phyloP scores from a whole-genome alignment of 2,797 vertebrate species.

The Anabas testudineus region DNA sequence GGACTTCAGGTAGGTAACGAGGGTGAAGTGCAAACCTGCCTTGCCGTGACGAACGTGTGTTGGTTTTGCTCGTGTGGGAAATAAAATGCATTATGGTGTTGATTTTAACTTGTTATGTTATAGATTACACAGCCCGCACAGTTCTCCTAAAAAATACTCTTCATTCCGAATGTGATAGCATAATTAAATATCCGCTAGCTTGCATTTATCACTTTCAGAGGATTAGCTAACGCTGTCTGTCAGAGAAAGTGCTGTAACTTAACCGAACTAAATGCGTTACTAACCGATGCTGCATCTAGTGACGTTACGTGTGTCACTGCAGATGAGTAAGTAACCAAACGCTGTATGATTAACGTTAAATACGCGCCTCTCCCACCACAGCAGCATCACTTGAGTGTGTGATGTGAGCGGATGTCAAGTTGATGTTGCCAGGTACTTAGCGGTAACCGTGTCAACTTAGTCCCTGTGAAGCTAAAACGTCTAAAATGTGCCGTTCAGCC shows the following conservation, averaged over 20 bases:
- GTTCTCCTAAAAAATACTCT: conserved; percentile 17
- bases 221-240: conserved; percentile 62
- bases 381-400: conserved; percentile 61
- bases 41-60: conserved; percentile 58
- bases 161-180: conserved; percentile 57
- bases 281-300: not conserved
- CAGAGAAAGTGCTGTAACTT: conserved; percentile 52
- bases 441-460: conserved; percentile 38
- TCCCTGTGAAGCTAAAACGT: not conserved
- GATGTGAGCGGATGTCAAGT: conserved; percentile 69
- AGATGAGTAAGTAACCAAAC: conserved; percentile 42
- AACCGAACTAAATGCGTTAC: conserved; percentile 23
- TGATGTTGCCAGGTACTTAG: conserved; percentile 58
- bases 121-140: conserved; percentile 8
- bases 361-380: conserved; percentile 58
- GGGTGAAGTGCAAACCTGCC: conserved; percentile 65
- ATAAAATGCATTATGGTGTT: conserved; percentile 54
- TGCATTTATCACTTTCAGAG: conserved; percentile 39
- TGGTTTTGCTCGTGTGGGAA: conserved; percentile 26
- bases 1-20: conserved; percentile 88
- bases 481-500: not conserved
- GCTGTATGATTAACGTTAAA: conserved; percentile 37
- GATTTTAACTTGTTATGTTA: conserved; percentile 15
- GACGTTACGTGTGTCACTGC: conserved; percentile 14
- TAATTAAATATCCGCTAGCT: conserved; percentile 63